These are phyloP conservation scores for Ernsta delagoae DNA, from an alignment of 2,888 invertebrate genomes.

Conservation along the genomic window DNA sequence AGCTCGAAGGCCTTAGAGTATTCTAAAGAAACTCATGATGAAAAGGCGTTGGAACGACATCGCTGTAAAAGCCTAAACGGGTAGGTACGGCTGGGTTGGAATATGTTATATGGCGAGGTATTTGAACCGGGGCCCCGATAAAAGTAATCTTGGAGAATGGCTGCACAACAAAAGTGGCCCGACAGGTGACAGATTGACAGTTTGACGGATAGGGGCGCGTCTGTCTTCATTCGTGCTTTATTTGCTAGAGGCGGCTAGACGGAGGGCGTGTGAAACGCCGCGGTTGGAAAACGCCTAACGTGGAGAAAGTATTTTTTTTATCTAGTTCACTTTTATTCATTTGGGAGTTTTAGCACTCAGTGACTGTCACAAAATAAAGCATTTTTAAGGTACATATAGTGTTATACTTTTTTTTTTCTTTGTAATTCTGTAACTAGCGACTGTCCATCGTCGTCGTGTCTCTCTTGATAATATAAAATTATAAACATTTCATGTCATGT, in stretches of 20 bases:
- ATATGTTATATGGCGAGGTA: conserved; percentile 26
- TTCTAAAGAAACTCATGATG: conserved; percentile 15
- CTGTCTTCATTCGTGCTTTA: conserved; percentile 40
- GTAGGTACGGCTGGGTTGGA: conserved; percentile 2
- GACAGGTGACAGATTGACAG: conserved; percentile 46
- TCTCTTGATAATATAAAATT: no score
- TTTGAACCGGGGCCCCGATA: conserved; percentile 36
- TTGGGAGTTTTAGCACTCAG: no score
- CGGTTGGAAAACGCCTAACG: not conserved
- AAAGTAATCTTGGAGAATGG: conserved; percentile 38
- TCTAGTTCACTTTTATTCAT: no score
- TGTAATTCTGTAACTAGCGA: no score
- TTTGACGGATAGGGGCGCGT: conserved; percentile 45
- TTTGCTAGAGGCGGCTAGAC: conserved; percentile 1
- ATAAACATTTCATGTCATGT: no score
- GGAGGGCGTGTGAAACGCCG: conserved; percentile 8
- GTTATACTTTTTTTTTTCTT: no score
- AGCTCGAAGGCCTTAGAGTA: not conserved
- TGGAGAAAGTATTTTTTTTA: no score
- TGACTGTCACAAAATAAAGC: no score
- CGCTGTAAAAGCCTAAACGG: conserved; percentile 9
- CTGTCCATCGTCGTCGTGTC: no score
- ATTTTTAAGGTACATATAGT: no score
- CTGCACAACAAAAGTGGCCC: conserved; percentile 39
- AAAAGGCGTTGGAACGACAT: conserved; percentile 22